Base-by-base conservation (phyloP, 1,140 invertebrate species). In the Drosophila varians region DNA sequence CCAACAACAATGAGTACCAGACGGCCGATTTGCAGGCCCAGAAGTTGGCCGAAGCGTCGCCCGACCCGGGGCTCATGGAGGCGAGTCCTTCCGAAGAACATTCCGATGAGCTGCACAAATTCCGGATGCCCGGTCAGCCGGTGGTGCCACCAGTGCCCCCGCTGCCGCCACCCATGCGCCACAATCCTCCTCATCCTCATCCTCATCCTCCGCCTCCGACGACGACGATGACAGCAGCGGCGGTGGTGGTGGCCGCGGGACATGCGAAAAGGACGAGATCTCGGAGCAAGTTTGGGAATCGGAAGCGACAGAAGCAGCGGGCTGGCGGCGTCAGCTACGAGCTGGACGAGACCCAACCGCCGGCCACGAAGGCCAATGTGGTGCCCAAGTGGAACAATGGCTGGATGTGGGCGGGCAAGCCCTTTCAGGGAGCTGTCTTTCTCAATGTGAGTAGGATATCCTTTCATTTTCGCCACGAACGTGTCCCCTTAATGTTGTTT, bases 341-440 rank as follows among this genome's bases (percentile, higher is more conserved):
- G 45, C 34, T 90, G 21, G 84, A 90, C 26, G 90, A 89, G 21
- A 88, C 76, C 1, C 70, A 80, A 60, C 87, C 87, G 11, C 90
- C 73, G 77, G 92, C 70, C 36, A 91, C 51, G 86, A 93, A 90
- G 76, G 82, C 91, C 6, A 91, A 93, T 66, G 91, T 92, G 19
- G 92, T 93, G 68, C 96, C 96, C 2, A 95, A 95, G 62, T 97
- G 96, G 96, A 96, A 95, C 74, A 97, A 98, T 82, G 97, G 97
- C 4, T 98, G 97, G 97, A 94, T 93, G 49, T 98, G 96, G 96
- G 94, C 96, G 82, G 97, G 97, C 26, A 94, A 96, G 77, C 92
- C 96, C 7, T 96, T 95, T 77, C 93, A 97, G 83, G 94, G 95
- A 42, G 95, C 95, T 93, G 96, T 98, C 74, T 97, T 96, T 92